phyloP scores from a whole-genome alignment of 2,888 invertebrate genomes.

The Lydus trimaculatus region DNA sequence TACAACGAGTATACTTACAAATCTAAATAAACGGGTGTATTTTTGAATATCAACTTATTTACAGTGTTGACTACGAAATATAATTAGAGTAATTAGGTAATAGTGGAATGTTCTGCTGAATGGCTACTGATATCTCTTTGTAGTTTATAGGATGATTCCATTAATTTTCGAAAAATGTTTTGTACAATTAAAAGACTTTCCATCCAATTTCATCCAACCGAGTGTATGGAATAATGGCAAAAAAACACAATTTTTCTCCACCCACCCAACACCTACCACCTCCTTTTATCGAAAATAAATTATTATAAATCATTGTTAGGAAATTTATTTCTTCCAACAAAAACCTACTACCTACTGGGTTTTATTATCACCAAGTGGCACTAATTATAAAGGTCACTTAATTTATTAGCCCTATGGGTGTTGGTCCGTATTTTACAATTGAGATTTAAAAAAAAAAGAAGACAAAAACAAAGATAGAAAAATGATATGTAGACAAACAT shows the following conservation, averaged over 20 bases:
- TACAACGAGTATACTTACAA: too few relatives aligned
- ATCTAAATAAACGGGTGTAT: too few relatives aligned
- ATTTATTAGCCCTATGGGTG: background rate
- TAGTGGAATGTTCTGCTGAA: too few relatives aligned
- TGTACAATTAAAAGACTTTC: conserved; percentile 1
- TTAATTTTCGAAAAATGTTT: background rate
- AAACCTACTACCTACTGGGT: background rate
- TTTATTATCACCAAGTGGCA: background rate
- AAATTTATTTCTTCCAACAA: background rate
- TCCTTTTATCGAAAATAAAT: conserved; percentile 3
- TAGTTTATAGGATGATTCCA: conserved; percentile 6
- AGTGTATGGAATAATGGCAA: conserved; percentile 4
- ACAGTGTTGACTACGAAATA: conserved; percentile 1
- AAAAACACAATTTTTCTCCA: conserved; percentile 2
- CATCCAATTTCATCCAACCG: conserved; percentile 7
- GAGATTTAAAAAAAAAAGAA: background rate
- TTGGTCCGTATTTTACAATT: background rate
- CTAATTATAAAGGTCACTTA: background rate
- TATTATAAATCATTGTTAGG: conserved; percentile 5
- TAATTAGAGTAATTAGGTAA: conserved; percentile 12
- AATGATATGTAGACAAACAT: conserved; percentile 10
- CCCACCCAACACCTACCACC: background rate
- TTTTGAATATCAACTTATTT: too few relatives aligned
- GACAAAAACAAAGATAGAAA: conserved; percentile 8
- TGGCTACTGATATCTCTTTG: too few relatives aligned